Conservation (phyloP, 2,113 vertebrate genomes). For the cat (Felis catus) region F.catus_Fca126_mat1.0 CM031414.1:64977001-64977500, state of each 20-base stretch:
- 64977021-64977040: not conserved
- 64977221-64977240: no score
- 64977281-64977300: not conserved
- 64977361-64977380: not conserved
- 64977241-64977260: not conserved
- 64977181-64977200: no score
- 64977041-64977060: no score
- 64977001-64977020: not conserved
- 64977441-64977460: not conserved
- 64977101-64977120: no score
- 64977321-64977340: not conserved
- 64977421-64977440: not conserved
- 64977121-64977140: no score
- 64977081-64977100: no score
- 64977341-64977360: not conserved
- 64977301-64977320: slow-evolving; percentile 22
- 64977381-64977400: not conserved
- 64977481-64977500: not conserved
- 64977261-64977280: not conserved
- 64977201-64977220: no score
- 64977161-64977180: no score
- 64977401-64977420: not conserved
- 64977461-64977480: not conserved
- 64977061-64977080: no score
- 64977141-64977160: no score